Evolutionary conservation across 1,140 invertebrate genomes (phyloP).

Genomic region (Cherax destructor): DNA sequence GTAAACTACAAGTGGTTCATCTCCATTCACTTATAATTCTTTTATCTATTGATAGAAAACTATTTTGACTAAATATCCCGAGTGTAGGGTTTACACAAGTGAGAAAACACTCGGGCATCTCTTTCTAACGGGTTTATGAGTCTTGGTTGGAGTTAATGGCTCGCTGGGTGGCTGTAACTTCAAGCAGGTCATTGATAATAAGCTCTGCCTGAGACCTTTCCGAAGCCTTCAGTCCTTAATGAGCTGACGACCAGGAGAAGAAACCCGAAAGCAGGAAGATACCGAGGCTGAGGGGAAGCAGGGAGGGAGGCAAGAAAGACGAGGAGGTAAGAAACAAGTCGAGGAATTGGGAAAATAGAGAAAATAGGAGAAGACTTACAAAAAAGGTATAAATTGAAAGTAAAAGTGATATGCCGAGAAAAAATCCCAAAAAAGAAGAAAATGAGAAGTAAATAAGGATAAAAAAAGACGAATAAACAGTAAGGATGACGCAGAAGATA

Average conservation of each 20-base stretch:
- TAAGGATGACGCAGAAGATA: background rate
- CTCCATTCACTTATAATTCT: background rate
- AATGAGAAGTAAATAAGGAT: background rate
- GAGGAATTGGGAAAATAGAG: background rate
- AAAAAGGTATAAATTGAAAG: background rate
- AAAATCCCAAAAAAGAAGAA: too few relatives aligned
- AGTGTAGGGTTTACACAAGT: too few relatives aligned
- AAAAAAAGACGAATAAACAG: background rate
- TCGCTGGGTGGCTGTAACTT: background rate
- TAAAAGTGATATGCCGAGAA: background rate
- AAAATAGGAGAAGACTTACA: background rate
- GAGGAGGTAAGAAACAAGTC: background rate
- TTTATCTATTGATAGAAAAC: too few relatives aligned
- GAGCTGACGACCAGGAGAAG: background rate
- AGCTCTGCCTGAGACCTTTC: background rate
- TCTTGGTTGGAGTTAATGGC: background rate
- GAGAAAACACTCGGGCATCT: background rate
- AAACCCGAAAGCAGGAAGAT: background rate
- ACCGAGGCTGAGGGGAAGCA: background rate
- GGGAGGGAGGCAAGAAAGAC: background rate
- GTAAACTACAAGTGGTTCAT: background rate
- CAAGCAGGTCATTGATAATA: slow-evolving; percentile 14
- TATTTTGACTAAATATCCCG: background rate
- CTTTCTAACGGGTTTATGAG: background rate
- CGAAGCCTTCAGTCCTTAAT: background rate